Percentiles rank a stretch among this genome's conserved stretches.
These are phyloP conservation scores for Daboia siamensis DNA, from an alignment of 2,113 vertebrate genomes.

Conservation along the genomic window DNA sequence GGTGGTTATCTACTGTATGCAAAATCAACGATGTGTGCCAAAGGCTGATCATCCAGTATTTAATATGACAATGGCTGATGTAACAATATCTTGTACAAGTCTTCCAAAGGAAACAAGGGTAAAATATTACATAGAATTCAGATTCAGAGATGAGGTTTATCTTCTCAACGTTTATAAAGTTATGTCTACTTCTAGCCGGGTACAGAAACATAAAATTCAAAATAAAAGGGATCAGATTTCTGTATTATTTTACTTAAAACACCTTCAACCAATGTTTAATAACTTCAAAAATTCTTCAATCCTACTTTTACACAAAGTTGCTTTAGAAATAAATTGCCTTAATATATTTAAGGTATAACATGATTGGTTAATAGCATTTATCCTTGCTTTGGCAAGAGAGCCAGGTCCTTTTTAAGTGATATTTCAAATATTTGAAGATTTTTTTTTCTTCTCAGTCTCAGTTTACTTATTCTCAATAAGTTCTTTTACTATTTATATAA, in stretches of 20 bases:
- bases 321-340: background rate
- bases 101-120: conserved; percentile 89
- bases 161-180: background rate
- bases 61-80: conserved; percentile 92
- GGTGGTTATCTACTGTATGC: conserved; percentile 90
- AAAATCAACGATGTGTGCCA: conserved; percentile 86
- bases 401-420: background rate
- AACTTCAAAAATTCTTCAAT: background rate
- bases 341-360: background rate
- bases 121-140: conserved; percentile 9
- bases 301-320: background rate
- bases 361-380: background rate
- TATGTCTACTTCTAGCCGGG: background rate
- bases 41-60: conserved; percentile 89
- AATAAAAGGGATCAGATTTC: background rate
- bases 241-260: background rate
- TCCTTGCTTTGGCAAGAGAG: background rate
- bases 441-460: background rate
- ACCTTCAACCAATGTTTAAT: background rate
- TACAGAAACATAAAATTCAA: background rate
- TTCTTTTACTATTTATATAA: background rate
- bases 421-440: background rate
- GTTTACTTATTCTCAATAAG: background rate
- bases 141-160: background rate
- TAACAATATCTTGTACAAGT: conserved; percentile 90